phyloP scores from a whole-genome alignment of 2,888 invertebrate species.

The Epistrophe grossulariae region DNA sequence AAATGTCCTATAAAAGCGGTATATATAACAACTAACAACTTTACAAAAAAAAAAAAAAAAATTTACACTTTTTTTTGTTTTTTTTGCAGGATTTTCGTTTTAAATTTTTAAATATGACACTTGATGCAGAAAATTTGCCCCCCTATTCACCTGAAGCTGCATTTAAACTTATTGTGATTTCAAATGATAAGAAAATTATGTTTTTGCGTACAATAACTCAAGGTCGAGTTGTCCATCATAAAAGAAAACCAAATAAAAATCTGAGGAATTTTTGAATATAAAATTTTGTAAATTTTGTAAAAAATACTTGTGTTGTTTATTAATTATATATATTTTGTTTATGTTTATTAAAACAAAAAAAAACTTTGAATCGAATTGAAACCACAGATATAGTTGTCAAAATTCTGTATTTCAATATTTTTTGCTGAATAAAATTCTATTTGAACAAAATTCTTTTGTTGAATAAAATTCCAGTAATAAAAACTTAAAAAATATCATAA shows the following conservation, averaged over 20 bases:
- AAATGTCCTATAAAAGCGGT: neutral
- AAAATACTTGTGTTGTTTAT: too few species aligned
- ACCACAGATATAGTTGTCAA: too few species aligned
- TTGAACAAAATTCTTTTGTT: too few species aligned
- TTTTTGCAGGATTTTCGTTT: neutral
- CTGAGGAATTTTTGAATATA: neutral
- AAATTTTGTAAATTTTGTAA: too few species aligned
- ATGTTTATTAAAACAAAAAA: too few species aligned
- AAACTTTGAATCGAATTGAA: too few species aligned
- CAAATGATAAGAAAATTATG: slow-evolving; percentile 1
- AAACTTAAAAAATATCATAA: too few species aligned
- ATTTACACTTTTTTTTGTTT: neutral
- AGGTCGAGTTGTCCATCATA: neutral
- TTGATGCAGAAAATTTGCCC: neutral
- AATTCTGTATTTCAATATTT: too few species aligned
- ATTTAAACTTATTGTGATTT: neutral
- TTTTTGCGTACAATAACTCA: neutral
- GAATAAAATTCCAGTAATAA: too few species aligned
- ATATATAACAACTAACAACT: neutral
- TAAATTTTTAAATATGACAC: slow-evolving; percentile 4
- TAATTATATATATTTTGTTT: too few species aligned
- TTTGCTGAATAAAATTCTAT: too few species aligned
- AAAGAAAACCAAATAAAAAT: neutral
- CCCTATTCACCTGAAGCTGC: neutral
- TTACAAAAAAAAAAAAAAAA: too few species aligned